Evolutionary conservation across 2,113 vertebrate genomes (phyloP).

Genomic region (Mustelus asterias): DNA sequence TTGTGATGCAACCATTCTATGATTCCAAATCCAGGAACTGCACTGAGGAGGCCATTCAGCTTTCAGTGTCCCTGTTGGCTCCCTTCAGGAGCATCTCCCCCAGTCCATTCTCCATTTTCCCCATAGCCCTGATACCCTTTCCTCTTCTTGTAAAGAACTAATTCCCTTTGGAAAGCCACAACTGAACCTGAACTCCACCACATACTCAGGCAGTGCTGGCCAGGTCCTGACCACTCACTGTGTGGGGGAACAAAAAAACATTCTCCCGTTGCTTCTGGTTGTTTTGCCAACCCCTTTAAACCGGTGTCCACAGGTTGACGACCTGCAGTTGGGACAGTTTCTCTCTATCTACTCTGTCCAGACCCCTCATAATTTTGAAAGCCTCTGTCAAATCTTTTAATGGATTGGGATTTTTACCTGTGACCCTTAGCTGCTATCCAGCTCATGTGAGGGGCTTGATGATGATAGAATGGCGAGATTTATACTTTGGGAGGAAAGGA

Average conservation of each 20-base stretch:
- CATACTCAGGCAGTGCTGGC: too few relatives aligned
- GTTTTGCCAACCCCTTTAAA: neutral
- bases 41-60: neutral
- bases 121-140: neutral
- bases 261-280: neutral
- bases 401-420: neutral
- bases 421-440: neutral
- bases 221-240: neutral
- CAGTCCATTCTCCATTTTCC: neutral
- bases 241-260: too few relatives aligned
- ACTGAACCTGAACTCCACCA: too few relatives aligned
- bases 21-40: too few relatives aligned
- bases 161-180: neutral
- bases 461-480: neutral
- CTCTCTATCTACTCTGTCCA: neutral
- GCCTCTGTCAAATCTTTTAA: too few relatives aligned
- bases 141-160: neutral
- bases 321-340: neutral
- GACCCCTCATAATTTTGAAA: neutral
- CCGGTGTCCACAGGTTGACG: neutral
- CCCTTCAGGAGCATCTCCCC: too few relatives aligned
- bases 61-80: neutral
- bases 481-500: neutral
- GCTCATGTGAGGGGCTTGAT: neutral
- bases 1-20: too few relatives aligned